phyloP scores from a whole-genome alignment of 2,888 invertebrate genomes.

The Drosophila quinaria region DNA sequence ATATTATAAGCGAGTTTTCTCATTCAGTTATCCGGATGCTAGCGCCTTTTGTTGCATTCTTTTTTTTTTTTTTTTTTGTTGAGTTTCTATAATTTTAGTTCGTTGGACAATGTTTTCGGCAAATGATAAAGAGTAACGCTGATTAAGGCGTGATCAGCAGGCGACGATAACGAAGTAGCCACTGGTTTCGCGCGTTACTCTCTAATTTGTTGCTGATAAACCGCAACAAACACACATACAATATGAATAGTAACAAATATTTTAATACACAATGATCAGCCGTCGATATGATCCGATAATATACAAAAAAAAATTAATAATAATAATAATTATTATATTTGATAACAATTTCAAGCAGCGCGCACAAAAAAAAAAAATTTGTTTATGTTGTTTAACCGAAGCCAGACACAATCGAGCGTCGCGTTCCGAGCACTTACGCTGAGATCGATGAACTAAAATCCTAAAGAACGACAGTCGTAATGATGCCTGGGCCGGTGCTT shows the following conservation, averaged over 20 bases:
- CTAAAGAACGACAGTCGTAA: conserved; percentile 72
- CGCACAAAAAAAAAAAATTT: conserved; percentile 19
- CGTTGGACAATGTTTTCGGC: conserved; percentile 19
- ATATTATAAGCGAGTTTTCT: conserved; percentile 8
- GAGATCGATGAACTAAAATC: conserved; percentile 85
- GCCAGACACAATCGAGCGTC: conserved; percentile 33
- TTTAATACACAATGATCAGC: conserved; percentile 31
- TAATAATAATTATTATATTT: conserved; percentile 11
- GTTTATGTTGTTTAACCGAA: conserved; percentile 10
- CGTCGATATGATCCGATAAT: conserved; percentile 6
- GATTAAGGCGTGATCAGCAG: conserved; percentile 35
- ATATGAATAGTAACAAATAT: conserved; percentile 21
- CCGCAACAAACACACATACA: conserved; percentile 14
- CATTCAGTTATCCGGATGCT: conserved; percentile 27
- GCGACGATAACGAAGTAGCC: conserved; percentile 36
- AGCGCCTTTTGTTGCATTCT: not conserved
- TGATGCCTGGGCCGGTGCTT: conserved; percentile 56
- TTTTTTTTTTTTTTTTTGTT: not conserved
- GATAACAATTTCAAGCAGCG: conserved; percentile 29
- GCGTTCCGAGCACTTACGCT: conserved; percentile 82
- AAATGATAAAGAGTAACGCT: conserved; percentile 26
- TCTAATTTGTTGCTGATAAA: conserved; percentile 34
- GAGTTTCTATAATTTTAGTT: conserved; percentile 12
- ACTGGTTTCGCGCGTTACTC: conserved; percentile 13
- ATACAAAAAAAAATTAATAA: conserved; percentile 20